Evolutionary conservation across 2,113 vertebrate genomes (phyloP).

Genomic region (Xerus inauris): DNA sequence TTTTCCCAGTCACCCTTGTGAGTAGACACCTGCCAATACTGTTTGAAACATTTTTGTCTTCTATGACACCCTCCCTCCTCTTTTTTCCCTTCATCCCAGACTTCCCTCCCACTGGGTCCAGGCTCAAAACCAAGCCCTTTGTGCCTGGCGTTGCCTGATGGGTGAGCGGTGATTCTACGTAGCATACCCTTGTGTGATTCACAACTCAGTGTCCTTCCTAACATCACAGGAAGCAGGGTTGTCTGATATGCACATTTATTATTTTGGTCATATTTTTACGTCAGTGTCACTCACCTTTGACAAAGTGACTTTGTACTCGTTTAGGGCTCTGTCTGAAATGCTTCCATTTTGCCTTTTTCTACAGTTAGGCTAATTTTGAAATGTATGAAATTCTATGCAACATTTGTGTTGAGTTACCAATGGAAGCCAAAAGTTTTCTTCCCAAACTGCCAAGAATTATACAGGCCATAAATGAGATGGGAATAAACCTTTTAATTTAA

Average conservation of each 20-base stretch:
- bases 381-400: conserved; percentile 95
- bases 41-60: conserved; percentile 51
- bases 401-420: conserved; percentile 86
- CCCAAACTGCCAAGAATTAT: conserved; percentile 87
- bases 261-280: conserved; percentile 62
- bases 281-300: conserved; percentile 64
- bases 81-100: background rate
- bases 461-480: conserved; percentile 87
- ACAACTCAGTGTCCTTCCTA: conserved; percentile 74
- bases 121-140: conserved; percentile 62
- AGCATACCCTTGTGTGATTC: conserved; percentile 42
- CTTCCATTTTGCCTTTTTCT: conserved; percentile 79
- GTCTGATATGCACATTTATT: conserved; percentile 78
- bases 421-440: conserved; percentile 88
- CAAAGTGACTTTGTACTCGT: conserved; percentile 77
- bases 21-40: conserved; percentile 71
- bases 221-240: conserved; percentile 85
- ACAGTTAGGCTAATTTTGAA: conserved; percentile 81
- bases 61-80: background rate
- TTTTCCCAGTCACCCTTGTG: conserved; percentile 68
- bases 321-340: conserved; percentile 81
- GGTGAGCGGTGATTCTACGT: conserved; percentile 27
- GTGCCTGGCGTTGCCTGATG: conserved; percentile 39
- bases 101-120: conserved; percentile 71
- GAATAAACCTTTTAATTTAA: conserved; percentile 82